A percentile compares a stretch with the other conserved stretches of the same genome.
Conservation (phyloP, 2,113 vertebrate species). For the Atlantisia rogersi region DNA sequence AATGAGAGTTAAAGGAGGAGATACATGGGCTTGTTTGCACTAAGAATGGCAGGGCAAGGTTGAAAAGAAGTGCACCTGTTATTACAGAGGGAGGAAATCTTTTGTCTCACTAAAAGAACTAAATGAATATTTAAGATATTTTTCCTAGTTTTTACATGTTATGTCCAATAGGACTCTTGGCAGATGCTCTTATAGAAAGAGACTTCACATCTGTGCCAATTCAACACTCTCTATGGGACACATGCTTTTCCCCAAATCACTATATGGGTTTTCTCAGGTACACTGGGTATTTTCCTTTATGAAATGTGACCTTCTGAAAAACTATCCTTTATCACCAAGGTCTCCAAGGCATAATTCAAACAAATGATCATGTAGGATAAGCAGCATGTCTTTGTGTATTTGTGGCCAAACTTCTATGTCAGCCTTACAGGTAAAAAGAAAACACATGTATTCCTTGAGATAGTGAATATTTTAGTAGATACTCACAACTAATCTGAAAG, state of each 20-base stretch:
- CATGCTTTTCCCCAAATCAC: not conserved
- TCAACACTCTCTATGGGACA: not conserved
- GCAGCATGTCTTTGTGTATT: not conserved
- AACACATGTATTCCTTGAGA: not conserved
- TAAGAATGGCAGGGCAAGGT: not conserved
- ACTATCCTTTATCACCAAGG: not conserved
- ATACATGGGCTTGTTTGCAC: not conserved
- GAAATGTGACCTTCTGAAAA: not conserved
- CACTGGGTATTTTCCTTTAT: not conserved
- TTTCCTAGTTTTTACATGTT: not conserved
- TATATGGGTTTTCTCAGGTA: not conserved
- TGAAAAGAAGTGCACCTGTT: not conserved
- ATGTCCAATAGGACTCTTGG: not conserved
- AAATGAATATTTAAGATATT: not conserved
- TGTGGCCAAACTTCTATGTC: not conserved
- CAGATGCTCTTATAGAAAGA: not conserved
- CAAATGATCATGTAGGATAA: not conserved
- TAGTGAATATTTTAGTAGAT: not conserved
- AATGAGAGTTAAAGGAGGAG: not conserved
- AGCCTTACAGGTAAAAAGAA: not conserved
- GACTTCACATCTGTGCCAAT: not conserved
- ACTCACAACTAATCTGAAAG: not conserved
- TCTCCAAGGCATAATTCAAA: not conserved
- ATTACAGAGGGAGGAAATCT: not conserved
- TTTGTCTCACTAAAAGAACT: not conserved